These are phyloP conservation scores for Bursaphelenchus okinawaensis DNA, from an alignment of 2,888 invertebrate genomes.

Conservation along the genomic window DNA sequence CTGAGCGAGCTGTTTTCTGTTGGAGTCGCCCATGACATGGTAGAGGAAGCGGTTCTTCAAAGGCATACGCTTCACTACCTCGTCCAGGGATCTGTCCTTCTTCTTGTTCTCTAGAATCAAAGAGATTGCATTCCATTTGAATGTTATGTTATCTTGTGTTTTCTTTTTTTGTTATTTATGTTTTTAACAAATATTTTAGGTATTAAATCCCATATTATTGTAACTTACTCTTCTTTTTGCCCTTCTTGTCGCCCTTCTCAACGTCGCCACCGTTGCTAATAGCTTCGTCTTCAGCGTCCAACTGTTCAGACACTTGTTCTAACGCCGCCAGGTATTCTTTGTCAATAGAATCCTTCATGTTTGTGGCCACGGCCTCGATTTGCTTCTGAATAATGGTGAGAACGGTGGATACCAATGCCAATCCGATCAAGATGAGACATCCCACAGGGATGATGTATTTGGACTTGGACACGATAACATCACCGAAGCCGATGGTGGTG, in stretches of 20 bases:
- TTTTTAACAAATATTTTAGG: neutral
- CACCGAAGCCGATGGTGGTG: conserved; percentile 42
- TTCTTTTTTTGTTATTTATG: too few relatives aligned
- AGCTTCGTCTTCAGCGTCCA: conserved; percentile 23
- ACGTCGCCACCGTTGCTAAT: conserved; percentile 22
- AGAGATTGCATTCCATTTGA: too few relatives aligned
- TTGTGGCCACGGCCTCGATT: conserved; percentile 47
- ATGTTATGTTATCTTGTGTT: neutral
- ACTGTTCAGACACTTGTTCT: conserved; percentile 41
- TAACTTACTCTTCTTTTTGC: conserved; percentile 11
- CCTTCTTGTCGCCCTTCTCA: conserved; percentile 17
- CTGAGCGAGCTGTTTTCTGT: conserved; percentile 20
- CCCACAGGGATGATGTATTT: conserved; percentile 50
- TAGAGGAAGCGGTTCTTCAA: conserved; percentile 44
- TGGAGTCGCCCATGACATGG: conserved; percentile 38
- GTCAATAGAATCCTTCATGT: conserved; percentile 51
- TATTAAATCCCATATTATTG: neutral
- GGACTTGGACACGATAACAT: conserved; percentile 30
- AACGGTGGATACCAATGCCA: conserved; percentile 52
- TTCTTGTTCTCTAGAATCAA: conserved; percentile 9
- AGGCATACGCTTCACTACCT: conserved; percentile 48
- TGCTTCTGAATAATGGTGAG: conserved; percentile 53
- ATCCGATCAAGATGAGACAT: conserved; percentile 44
- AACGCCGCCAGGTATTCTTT: conserved; percentile 50
- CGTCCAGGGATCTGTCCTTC: conserved; percentile 26